Base-by-base conservation (phyloP, 2,797 vertebrate genomes). In the Gallirallus australis region DNA sequence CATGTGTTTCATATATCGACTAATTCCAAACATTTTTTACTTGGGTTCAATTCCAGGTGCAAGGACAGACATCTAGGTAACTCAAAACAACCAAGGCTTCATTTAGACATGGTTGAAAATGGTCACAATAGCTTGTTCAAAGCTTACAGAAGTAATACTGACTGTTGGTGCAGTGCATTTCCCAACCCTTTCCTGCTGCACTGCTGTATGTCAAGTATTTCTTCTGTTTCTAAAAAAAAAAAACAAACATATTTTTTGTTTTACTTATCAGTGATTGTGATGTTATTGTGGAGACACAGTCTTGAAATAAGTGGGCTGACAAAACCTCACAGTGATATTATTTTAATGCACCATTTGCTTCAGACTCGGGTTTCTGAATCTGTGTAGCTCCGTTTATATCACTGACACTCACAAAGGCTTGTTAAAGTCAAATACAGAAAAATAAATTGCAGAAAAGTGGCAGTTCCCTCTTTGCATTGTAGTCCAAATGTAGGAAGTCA, bases 11-110 rank as follows among this genome's bases (percentile, higher is more conserved):
- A 28, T 68, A 47, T 82, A 87, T 89, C 84, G 89, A 77, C 65
- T 91, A 73, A 94, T 94, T 94, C 82, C 75, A 77, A 87, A 60
- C 60, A 47, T 87, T 79, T 89, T 93, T 94, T n/a, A 65, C 80
- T 83, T 53, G 66, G 18, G 80, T 83, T 94, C 27, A 30, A 19
- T 60, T 92, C 52, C 80, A 94, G 71, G 53, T 85, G n/a, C 59
- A 82, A 86, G 37, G 30, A 78, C 18, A 5, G 88, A 75, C 28
- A 54, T 28, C 16, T 65, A 53, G 27, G 61, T 86, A 69, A 39
- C 53, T 83, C 37, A 50, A 24, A 92, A 72, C 21, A 83, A 8
- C 21, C 17, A 17, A 63, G 31, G 45, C 30, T 11, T 78, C 31
- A 25, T 73, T 69, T 76, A 76, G 37, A 6, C 7, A 15, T 12